phyloP scores from a whole-genome alignment of 1,140 invertebrate genomes.

The Cyclina sinensis region DNA sequence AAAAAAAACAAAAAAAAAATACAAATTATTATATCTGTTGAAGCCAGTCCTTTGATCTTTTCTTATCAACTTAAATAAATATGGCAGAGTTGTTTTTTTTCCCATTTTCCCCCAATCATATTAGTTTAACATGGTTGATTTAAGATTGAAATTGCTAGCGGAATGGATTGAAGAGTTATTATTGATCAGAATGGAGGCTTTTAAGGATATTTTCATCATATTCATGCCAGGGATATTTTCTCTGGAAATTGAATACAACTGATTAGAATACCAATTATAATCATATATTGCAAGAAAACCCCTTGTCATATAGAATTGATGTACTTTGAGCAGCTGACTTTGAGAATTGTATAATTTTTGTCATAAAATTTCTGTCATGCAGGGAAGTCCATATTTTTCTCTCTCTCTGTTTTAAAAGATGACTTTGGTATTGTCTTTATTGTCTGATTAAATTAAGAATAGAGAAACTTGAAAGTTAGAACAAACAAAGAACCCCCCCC shows the following conservation, averaged over 20 bases:
- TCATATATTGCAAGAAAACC: constrained; percentile 8
- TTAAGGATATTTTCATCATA: constrained; percentile 30
- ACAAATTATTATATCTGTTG: constrained; percentile 58
- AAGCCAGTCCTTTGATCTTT: constrained; percentile 59
- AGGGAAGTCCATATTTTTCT: too few relatives aligned
- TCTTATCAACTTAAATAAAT: constrained; percentile 65
- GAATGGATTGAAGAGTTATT: constrained; percentile 38
- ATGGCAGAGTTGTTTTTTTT: constrained; percentile 65
- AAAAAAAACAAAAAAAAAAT: constrained; percentile 26
- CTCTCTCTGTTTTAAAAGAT: too few relatives aligned
- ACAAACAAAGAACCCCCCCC: too few relatives aligned
- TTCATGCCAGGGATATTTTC: background rate
- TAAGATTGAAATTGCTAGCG: constrained; percentile 51
- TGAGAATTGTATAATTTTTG: too few relatives aligned
- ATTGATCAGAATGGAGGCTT: constrained; percentile 19
- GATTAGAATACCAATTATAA: background rate
- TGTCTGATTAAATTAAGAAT: too few relatives aligned
- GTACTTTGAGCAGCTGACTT: too few relatives aligned
- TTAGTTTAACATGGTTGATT: constrained; percentile 63
- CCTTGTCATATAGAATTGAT: background rate
- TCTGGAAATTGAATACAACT: constrained; percentile 42
- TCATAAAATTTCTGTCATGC: too few relatives aligned
- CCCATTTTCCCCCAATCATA: constrained; percentile 55
- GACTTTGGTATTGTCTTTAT: too few relatives aligned
- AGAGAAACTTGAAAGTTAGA: too few relatives aligned